Percentiles rank a stretch among this genome's conserved stretches.
phyloP scores from a whole-genome alignment of 2,113 vertebrate genomes.

The Lampris megalopsis region DNA sequence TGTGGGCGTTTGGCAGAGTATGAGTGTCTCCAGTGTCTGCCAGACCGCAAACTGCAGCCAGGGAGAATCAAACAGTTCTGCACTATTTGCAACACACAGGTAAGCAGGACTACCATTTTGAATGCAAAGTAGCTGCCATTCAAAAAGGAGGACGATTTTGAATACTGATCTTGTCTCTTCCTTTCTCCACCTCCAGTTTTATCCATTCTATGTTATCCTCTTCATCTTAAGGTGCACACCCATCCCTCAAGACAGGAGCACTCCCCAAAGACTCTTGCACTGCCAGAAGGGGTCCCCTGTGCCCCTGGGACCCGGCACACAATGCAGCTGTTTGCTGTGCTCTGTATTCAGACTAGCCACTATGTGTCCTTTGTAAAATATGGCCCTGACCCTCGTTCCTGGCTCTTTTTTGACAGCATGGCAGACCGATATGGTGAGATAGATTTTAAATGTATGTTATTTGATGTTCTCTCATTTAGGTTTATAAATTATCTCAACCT shows the following conservation, averaged over 20 bases:
- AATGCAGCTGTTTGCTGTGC: conserved; percentile 84
- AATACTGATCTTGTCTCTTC: neutral
- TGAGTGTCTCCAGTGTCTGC: conserved; percentile 82
- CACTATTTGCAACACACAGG: conserved; percentile 79
- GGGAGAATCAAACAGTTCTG: conserved; percentile 83
- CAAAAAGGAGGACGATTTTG: too few species aligned
- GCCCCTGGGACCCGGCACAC: conserved; percentile 51
- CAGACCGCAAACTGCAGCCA: conserved; percentile 80
- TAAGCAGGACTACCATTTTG: conserved; percentile 23
- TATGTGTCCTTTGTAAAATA: conserved; percentile 87
- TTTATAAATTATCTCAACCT: neutral
- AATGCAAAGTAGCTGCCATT: neutral
- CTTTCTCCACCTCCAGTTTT: neutral
- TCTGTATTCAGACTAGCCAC: conserved; percentile 87
- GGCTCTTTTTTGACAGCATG: conserved; percentile 89
- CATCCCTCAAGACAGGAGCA: conserved; percentile 74
- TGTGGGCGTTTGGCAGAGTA: conserved; percentile 77
- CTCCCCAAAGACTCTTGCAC: conserved; percentile 49
- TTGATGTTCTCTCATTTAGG: neutral
- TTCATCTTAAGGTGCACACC: conserved; percentile 73
- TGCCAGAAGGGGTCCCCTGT: conserved; percentile 34
- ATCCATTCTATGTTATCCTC: neutral
- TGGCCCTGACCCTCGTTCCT: conserved; percentile 73
- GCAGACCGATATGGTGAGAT: conserved; percentile 82
- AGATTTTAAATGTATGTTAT: neutral